Conservation (phyloP, 2,888 invertebrate genomes). For the Diarsia rubi region DNA sequence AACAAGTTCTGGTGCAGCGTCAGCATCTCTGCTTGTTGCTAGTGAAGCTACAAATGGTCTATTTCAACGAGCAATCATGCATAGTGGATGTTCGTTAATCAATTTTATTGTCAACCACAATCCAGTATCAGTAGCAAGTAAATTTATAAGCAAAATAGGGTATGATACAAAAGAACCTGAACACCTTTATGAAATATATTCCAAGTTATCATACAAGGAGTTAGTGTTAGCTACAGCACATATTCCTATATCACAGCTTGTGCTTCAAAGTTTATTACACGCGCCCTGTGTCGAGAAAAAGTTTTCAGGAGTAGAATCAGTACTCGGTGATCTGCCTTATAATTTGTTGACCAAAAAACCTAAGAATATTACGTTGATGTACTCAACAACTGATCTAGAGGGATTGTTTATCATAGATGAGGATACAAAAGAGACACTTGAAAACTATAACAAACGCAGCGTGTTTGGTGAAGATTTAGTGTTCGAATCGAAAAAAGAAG, state of each 20-base stretch:
- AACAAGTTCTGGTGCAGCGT: slow-evolving; percentile 84
- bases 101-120: slow-evolving; percentile 82
- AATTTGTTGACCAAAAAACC: slow-evolving; percentile 77
- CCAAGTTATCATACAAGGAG: slow-evolving; percentile 73
- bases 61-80: slow-evolving; percentile 82
- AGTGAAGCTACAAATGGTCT: slow-evolving; percentile 80
- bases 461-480: slow-evolving; percentile 82
- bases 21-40: slow-evolving; percentile 77
- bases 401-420: slow-evolving; percentile 72
- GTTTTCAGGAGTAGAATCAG: slow-evolving; percentile 76
- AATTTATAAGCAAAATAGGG: slow-evolving; percentile 78
- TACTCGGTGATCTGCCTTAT: slow-evolving; percentile 80
- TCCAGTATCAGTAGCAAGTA: slow-evolving; percentile 79
- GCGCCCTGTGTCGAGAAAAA: slow-evolving; percentile 82
- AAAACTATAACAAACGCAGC: slow-evolving; percentile 73
- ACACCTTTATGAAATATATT: slow-evolving; percentile 80
- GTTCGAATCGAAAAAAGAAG: slow-evolving; percentile 77
- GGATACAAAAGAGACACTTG: slow-evolving; percentile 70
- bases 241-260: slow-evolving; percentile 75
- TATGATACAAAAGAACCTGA: slow-evolving; percentile 77
- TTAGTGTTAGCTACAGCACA: slow-evolving; percentile 71
- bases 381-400: slow-evolving; percentile 81
- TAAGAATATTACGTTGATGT: slow-evolving; percentile 76
- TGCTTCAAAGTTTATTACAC: slow-evolving; percentile 66
- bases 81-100: slow-evolving; percentile 82